A percentile compares a stretch with the other conserved stretches of the same genome.
phyloP scores from a whole-genome alignment of 2,888 invertebrate species.

The Melanchra persicariae region DNA sequence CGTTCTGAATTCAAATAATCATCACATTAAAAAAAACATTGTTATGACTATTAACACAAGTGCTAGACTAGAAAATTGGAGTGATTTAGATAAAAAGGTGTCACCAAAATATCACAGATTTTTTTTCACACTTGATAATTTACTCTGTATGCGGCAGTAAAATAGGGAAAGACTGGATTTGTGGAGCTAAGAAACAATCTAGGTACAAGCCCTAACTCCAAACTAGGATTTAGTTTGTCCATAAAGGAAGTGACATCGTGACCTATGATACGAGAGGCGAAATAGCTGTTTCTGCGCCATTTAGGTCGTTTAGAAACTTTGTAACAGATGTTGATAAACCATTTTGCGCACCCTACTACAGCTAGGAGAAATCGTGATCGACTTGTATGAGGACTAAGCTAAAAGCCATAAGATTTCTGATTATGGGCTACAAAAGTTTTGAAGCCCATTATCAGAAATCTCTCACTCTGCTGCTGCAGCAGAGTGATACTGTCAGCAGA shows the following conservation, averaged over 20 bases:
- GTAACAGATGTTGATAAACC: background rate
- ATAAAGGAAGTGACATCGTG: conserved; percentile 12
- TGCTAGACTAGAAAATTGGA: conserved; percentile 47
- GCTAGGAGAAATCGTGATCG: background rate
- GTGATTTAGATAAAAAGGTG: conserved; percentile 20
- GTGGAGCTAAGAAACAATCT: background rate
- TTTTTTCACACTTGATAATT: background rate
- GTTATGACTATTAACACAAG: conserved; percentile 21
- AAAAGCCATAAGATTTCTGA: too few relatives aligned
- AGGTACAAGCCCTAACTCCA: background rate
- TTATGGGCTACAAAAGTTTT: too few relatives aligned
- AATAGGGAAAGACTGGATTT: background rate
- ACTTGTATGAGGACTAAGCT: background rate
- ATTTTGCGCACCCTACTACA: background rate
- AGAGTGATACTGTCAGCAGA: too few relatives aligned
- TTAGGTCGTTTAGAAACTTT: background rate
- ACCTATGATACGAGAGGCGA: conserved; percentile 16
- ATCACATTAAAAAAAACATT: conserved; percentile 17
- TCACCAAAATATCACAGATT: background rate
- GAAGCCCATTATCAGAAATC: too few relatives aligned
- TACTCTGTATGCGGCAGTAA: background rate
- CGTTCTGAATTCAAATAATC: conserved; percentile 43
- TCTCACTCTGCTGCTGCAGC: too few relatives aligned
- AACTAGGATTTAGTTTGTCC: conserved; percentile 1
- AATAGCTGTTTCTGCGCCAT: background rate